Base-by-base conservation (phyloP, 2,113 vertebrate species). In the Sisor rabdophorus region DNA sequence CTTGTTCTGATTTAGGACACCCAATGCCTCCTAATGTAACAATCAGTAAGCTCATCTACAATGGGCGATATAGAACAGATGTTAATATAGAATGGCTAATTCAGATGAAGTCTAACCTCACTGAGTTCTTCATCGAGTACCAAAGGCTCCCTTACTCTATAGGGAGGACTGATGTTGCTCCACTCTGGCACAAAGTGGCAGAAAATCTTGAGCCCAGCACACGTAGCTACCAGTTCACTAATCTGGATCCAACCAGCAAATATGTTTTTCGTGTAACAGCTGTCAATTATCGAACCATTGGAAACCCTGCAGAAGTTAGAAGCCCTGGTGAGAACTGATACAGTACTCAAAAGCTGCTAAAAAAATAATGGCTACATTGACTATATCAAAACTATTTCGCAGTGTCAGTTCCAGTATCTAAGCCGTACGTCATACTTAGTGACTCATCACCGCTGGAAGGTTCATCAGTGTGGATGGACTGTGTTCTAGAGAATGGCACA, bases 21-120 rank as follows among this genome's bases (percentile, higher is more conserved):
- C 95, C 95, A 0, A 88, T 90, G 44, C 94, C 95, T 0, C 94
- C 94, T 36, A 96, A 97, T 0, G 92, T 93, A 26, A 94, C 93
- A 68, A 93, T 97, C 84, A 89, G 91, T 86, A 92, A 76, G 72
- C 85, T 87, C 11, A 84, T 88, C 76, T 92, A 93, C 78, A 95
- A 89, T 65, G 89, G 88, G 2, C 89, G 83, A 2, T 86, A 89
- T 0, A 90, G 92, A 30, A 92, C 88, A 0, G 93, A 95, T 85
- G 95, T 97, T 86, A 89, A 92, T 75, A 71, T 98, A 81, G 92
- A 94, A 58, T 95, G 95, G 95, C 77, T 85, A 59, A 85, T 90
- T 0, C 63, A 88, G 11, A 89, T 85, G 11, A 26, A 83, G 0
- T 89, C 90, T 0, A 87, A 94, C 44, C 84, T 94, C 70, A 96